Conservation (phyloP, 2,888 invertebrate species). For the Diabrotica balteata region DNA sequence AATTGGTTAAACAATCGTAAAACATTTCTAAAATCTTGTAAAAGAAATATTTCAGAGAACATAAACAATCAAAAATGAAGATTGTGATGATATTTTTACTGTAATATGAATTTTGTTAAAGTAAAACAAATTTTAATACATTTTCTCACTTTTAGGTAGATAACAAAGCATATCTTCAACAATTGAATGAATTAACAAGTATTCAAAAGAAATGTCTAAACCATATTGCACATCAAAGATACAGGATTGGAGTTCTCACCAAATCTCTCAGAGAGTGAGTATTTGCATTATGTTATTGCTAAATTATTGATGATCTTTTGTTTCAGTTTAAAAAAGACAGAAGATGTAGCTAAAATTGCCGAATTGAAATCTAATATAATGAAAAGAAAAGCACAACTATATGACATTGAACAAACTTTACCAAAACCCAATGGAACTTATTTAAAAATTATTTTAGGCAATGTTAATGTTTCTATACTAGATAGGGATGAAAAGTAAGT, state of each 20-base stretch:
- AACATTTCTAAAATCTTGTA: too few species aligned
- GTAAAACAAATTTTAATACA: not conserved
- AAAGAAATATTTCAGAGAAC: too few species aligned
- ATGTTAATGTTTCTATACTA: conserved; percentile 96
- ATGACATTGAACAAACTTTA: conserved; percentile 91
- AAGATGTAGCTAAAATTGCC: conserved; percentile 64
- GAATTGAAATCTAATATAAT: conserved; percentile 79
- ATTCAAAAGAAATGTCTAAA: conserved; percentile 87
- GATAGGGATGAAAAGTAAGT: conserved; percentile 95
- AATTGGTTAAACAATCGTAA: too few species aligned
- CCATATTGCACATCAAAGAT: conserved; percentile 90
- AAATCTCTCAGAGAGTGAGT: conserved; percentile 83
- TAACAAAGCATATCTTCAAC: conserved; percentile 84
- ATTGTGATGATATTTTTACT: too few species aligned
- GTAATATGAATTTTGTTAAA: not conserved
- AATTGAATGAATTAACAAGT: conserved; percentile 83
- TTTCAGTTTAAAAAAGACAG: conserved; percentile 52
- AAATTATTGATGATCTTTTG: too few species aligned
- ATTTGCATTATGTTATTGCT: not conserved
- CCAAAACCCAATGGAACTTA: conserved; percentile 94
- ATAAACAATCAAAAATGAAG: too few species aligned
- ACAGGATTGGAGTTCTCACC: conserved; percentile 83
- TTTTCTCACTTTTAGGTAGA: conserved; percentile 64
- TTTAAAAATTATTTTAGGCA: conserved; percentile 93
- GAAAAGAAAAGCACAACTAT: conserved; percentile 83